phyloP scores from a whole-genome alignment of 2,797 vertebrate species.

The Phalanger gymnotis region DNA sequence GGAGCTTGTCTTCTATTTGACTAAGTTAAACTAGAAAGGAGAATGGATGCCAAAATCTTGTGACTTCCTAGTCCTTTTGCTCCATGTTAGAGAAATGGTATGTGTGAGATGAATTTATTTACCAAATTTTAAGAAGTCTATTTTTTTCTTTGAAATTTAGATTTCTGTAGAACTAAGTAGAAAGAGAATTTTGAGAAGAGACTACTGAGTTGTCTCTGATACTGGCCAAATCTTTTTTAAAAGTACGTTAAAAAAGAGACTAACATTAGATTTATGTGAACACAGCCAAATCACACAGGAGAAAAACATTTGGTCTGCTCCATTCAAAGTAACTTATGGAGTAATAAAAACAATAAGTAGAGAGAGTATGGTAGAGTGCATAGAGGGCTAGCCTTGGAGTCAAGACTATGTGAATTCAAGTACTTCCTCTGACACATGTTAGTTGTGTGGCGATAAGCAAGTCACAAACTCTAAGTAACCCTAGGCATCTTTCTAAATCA shows the following conservation, averaged over 20 bases:
- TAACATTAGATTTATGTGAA: background rate
- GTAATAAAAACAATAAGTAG: background rate
- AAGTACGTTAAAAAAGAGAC: background rate
- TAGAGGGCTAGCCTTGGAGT: slow-evolving; percentile 19
- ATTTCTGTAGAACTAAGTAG: background rate
- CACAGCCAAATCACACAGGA: background rate
- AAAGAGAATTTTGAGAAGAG: background rate
- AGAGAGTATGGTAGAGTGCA: background rate
- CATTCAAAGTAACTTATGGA: background rate
- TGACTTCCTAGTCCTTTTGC: background rate
- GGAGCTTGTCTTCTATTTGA: background rate
- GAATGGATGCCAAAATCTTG: background rate
- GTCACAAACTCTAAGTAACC: background rate
- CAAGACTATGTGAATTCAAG: background rate
- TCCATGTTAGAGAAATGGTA: background rate
- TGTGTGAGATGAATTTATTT: background rate
- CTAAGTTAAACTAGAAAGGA: background rate
- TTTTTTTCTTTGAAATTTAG: background rate
- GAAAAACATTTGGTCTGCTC: background rate
- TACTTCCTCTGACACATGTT: background rate
- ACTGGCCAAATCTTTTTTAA: background rate
- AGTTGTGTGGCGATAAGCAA: background rate
- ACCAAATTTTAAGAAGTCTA: background rate
- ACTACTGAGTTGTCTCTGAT: background rate
- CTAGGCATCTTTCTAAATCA: background rate